Base-by-base conservation (phyloP, 2,113 vertebrate genomes). In the Coregonus clupeaformis region DNA sequence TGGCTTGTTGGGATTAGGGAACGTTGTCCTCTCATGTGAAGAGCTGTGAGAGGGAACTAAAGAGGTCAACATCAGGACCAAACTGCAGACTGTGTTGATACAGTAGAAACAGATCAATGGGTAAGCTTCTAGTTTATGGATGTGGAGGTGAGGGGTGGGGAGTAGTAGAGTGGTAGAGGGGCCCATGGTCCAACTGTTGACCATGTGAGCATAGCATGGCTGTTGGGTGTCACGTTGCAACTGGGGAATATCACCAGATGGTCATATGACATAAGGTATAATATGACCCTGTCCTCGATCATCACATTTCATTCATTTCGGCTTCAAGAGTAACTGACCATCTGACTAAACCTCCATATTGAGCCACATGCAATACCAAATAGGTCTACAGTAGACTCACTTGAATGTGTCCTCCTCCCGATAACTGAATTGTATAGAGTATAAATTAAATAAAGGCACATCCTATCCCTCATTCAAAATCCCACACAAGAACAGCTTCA, bases 11-110 rank as follows among this genome's bases (percentile, higher is more conserved):
- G 79, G 86, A 89, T 90, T 81, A 87, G 62, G 52, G 62, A 45
- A 59, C 75, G 77, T 80, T 88, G 83, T 87, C 64, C 36, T 72
- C 73, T 81, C 69, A 82, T 81, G 72, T 77, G 16, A 16, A 52
- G 76, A 74, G 72, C 69, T 70, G 49, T 52, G 49, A 60, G 57
- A 22, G 71, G 75, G 30, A 7, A 47, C 42, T 75, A 71, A 60
- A n/a, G 13, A 18, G 14, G 57, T 24, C 57, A 52, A 5, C 14
- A 60, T 60, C n/a, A 22, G 57, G 57, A 22, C 57, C 57, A 60
- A 7, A 22, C 18, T 22, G 18, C 14, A 5, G 16, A 52, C 49
- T 52, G 13, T 52, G 49, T 52, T 52, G 16, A 52, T 16, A 52
- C 49, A 11, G n/a, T 24, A 16, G 57, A 60, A 22, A 22, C n/a